Base-by-base conservation (phyloP, 2,113 vertebrate genomes). In the Lipotes vexillifer region DNA sequence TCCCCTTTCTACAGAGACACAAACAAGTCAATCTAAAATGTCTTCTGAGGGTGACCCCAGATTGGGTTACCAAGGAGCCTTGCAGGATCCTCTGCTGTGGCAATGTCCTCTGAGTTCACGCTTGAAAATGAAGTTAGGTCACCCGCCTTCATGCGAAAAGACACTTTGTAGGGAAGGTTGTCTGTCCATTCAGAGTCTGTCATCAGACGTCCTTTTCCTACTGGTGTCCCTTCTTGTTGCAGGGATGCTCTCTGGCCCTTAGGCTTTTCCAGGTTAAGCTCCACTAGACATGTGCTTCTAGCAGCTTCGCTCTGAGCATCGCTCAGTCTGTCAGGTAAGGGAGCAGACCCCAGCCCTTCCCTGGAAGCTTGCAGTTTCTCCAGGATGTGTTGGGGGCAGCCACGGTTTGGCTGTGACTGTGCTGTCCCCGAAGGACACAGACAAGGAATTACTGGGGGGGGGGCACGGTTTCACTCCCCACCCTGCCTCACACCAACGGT, bases 371-470 rank as follows among this genome's bases (percentile, higher is more conserved):
- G 1, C 10, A 55, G 12, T 57, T 46, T 57, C 49, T 59, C 46
- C 27, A 12, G 36, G 31, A 59, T 59, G 65, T 4, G 3, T 9
- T 27, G 20, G 44, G 25, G 27, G 57, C 72, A 33, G 7, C 63
- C 33, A 0, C 2, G 49, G 27, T 15, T 36, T 57, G 46, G 27
- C 11, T 69, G 49, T 69, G 49, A 63, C 41, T 13, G 17, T 31
- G 9, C 72, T 14, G 33, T 23, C 57, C 20, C 84, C 33, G 0
- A 18, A 71, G 36, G 63, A n/a, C 61, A 12, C 57, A 20, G 8
- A 6, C 0, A 1, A 33, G 55, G n/a, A 38, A 31, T 14, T n/a
- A 31, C 0, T 23, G 59, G 68, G 29, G 18, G 55, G 1, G 38
- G 55, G 1, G 38, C 27, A 31, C 27, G 23, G 8, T 20, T 25